These are phyloP conservation scores for Tenthredo notha DNA, from an alignment of 2,888 invertebrate species.

Conservation along the genomic window DNA sequence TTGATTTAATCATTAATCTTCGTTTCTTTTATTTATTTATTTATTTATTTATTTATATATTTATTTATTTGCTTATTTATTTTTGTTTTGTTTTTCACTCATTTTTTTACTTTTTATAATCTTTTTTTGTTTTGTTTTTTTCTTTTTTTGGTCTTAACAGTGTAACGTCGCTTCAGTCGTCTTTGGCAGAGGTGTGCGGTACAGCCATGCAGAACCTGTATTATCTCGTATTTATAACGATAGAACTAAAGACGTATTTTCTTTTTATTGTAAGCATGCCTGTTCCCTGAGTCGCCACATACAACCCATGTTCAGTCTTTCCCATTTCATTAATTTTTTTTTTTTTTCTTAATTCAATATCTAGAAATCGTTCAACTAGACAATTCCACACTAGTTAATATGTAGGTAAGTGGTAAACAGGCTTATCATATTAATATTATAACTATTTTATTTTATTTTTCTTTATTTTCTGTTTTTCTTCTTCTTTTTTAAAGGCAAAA, in stretches of 20 bases:
- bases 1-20: slow-evolving; percentile 15
- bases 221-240: slow-evolving; percentile 18
- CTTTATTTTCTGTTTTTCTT: neutral
- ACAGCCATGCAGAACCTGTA: slow-evolving; percentile 41
- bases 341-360: slow-evolving; percentile 51
- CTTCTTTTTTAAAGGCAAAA: slow-evolving; percentile 16
- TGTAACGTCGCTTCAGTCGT: slow-evolving; percentile 73
- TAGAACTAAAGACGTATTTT: slow-evolving; percentile 59
- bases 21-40: neutral
- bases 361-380: slow-evolving; percentile 61
- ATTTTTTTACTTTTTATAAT: slow-evolving; percentile 5
- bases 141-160: slow-evolving; percentile 69
- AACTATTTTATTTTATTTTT: neutral
- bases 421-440: slow-evolving; percentile 31
- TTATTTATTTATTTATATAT: neutral
- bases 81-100: neutral
- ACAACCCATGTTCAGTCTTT: slow-evolving; percentile 75
- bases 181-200: slow-evolving; percentile 73
- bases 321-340: slow-evolving; percentile 63
- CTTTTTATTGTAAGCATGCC: slow-evolving; percentile 66
- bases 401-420: slow-evolving; percentile 50
- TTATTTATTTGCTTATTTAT: neutral
- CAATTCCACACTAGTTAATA: slow-evolving; percentile 61
- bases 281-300: slow-evolving; percentile 74
- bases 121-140: slow-evolving; percentile 55